Conservation (phyloP, 2,113 vertebrate species). For the Paracanthobrama guichenoti region DNA sequence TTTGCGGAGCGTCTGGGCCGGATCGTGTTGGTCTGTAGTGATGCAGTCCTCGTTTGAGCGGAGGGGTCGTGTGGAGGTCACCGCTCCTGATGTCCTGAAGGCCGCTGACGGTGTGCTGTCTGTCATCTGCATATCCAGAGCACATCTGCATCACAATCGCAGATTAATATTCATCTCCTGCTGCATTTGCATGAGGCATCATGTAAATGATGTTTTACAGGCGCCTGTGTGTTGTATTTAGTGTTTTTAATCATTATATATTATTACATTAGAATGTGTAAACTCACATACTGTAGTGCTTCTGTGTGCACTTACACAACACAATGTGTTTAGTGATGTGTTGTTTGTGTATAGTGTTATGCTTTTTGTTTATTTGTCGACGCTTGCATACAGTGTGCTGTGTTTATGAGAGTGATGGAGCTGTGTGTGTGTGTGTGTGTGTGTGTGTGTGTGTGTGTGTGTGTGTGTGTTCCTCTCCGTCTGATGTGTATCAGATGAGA, state of each 20-base stretch:
- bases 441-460: not conserved
- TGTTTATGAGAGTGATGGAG: not conserved
- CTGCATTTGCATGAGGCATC: constrained; percentile 44
- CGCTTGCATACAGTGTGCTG: no score
- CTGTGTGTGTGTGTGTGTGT: not conserved
- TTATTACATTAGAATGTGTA: not conserved
- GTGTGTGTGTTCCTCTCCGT: not conserved
- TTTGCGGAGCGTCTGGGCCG: not conserved
- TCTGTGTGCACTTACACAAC: not conserved
- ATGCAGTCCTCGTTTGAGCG: not conserved
- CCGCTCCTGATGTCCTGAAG: constrained; percentile 54
- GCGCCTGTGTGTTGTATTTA: not conserved
- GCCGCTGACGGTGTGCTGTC: constrained; percentile 38
- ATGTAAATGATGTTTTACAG: constrained; percentile 29
- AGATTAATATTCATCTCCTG: constrained; percentile 64
- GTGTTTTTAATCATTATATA: not conserved
- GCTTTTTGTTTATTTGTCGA: not conserved
- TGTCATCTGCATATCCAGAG: constrained; percentile 56
- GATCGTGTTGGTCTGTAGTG: not conserved
- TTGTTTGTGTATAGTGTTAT: not conserved
- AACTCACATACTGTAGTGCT: not conserved
- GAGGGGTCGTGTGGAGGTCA: constrained; percentile 45
- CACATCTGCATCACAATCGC: constrained; percentile 67
- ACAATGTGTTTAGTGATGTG: no score
- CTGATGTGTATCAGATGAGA: constrained; percentile 73